Conservation (phyloP, 2,888 invertebrate genomes). For the Caenorhabditis sp. region DNA sequence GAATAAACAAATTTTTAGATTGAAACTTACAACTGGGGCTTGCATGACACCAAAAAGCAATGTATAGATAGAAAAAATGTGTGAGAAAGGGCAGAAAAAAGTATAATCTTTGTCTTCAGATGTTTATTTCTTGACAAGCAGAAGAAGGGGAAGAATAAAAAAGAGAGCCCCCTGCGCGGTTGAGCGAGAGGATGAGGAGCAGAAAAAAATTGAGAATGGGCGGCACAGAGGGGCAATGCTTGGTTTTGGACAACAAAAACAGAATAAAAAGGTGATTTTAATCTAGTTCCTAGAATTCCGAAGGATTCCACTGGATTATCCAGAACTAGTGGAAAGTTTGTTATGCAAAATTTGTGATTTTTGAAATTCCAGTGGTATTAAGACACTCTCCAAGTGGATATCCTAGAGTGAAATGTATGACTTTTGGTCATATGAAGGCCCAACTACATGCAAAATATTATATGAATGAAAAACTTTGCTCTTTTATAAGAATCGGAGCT, state of each 20-base stretch:
- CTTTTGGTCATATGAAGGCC: no score
- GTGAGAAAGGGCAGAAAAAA: not conserved
- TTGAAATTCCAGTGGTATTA: no score
- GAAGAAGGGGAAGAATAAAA: no score
- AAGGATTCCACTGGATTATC: no score
- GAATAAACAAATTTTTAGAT: not conserved
- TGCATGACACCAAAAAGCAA: not conserved
- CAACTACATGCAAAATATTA: no score
- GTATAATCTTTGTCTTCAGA: conserved; percentile 1
- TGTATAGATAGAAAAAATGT: not conserved
- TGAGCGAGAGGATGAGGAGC: not conserved
- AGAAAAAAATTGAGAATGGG: not conserved
- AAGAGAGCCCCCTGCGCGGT: not conserved
- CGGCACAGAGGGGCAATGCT: not conserved
- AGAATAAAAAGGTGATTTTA: not conserved
- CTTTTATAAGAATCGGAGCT: no score
- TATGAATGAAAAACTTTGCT: no score
- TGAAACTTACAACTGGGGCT: not conserved
- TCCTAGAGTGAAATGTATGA: no score
- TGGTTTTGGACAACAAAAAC: not conserved
- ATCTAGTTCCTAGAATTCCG: no score
- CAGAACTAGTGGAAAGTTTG: no score
- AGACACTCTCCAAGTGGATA: no score
- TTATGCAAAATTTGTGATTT: no score
- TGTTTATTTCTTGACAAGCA: not conserved